Base-by-base conservation (phyloP, 1,140 invertebrate species). In the Aphidius gifuensis region DNA sequence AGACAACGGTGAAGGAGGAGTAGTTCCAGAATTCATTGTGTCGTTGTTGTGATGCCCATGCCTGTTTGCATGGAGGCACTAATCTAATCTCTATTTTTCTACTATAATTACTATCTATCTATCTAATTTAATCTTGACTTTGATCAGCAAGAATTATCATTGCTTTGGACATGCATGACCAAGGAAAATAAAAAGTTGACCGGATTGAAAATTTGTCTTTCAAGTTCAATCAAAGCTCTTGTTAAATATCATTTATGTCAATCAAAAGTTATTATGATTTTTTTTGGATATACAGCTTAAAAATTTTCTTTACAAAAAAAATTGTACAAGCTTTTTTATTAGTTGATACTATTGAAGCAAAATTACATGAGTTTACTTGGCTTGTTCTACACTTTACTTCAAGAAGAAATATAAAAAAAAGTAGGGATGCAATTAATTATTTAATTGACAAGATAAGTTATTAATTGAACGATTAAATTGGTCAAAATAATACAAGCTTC, bases 1-100 rank as follows among this genome's bases (percentile, higher is more conserved):
- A 78, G 89, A 92, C 72, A 91, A 83, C 76, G 90, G 89, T 76
- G 89, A 90, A 77, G 89, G 87, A 64, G 90, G 78, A 32, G 23
- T 32, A 75, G 78, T 81, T 73, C 79, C 78, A 80, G 78, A 81
- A 77, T 81, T 81, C 74, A 80, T 74, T 76, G 78, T 76, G 70
- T 77, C 77, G 77, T 81, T 80, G 78, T 79, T 80, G 78, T 76
- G 79, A 64, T 79, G 79, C 69, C 79, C 79, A 80, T 80, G 79
- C 77, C 79, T 81, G 78, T 71, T 67, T 76, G 78, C 77, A 80
- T 76, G 76, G 74, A 78, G 2, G 73, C 74, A 71, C 77, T 81
- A 79, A 79, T 80, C 78, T 80, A 80, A 69, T 81, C 66, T 77
- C 79, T 80, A 80, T 70, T 78, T 76, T 78, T 65, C 69, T 70